Percentiles rank a stretch among this genome's conserved stretches.
These are phyloP conservation scores for Sebastes steindachneri DNA, from an alignment of 2,797 vertebrate genomes.

Conservation along the genomic window DNA sequence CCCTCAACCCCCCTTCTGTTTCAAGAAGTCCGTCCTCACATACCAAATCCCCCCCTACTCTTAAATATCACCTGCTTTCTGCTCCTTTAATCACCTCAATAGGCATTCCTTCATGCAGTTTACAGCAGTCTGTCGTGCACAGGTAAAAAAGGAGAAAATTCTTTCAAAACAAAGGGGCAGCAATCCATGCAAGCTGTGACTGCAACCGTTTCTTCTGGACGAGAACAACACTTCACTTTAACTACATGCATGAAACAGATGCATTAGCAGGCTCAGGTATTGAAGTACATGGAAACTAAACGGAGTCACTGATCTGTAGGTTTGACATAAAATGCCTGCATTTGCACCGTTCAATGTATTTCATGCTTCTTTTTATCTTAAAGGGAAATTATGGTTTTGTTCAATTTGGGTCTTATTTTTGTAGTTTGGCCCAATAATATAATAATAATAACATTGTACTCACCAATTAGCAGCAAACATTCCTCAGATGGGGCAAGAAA, in stretches of 20 bases:
- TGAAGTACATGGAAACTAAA: neutral
- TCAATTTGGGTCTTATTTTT: neutral
- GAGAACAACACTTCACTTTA: neutral
- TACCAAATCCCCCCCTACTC: slow-evolving; percentile 66
- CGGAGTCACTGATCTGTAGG: neutral
- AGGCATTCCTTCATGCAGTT: slow-evolving; percentile 82
- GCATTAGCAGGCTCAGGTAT: neutral
- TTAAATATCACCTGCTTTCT: slow-evolving; percentile 79
- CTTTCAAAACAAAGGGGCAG: slow-evolving; percentile 68
- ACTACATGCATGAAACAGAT: neutral
- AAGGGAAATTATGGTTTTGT: neutral
- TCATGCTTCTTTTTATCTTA: neutral
- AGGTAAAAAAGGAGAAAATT: slow-evolving; percentile 66
- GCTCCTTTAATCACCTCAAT: slow-evolving; percentile 77
- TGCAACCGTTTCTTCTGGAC: slow-evolving; percentile 20
- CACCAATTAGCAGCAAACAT: neutral
- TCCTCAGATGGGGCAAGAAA: neutral
- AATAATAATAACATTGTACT: neutral
- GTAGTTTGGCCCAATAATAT: neutral
- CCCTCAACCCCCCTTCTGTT: neutral
- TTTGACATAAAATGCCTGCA: neutral
- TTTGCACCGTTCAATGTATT: neutral
- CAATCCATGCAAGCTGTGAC: slow-evolving; percentile 55
- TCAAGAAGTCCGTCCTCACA: slow-evolving; percentile 72
- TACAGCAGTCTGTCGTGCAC: slow-evolving; percentile 69